These are phyloP conservation scores for Cariama cristata DNA, from an alignment of 2,113 vertebrate species.

Conservation along the genomic window DNA sequence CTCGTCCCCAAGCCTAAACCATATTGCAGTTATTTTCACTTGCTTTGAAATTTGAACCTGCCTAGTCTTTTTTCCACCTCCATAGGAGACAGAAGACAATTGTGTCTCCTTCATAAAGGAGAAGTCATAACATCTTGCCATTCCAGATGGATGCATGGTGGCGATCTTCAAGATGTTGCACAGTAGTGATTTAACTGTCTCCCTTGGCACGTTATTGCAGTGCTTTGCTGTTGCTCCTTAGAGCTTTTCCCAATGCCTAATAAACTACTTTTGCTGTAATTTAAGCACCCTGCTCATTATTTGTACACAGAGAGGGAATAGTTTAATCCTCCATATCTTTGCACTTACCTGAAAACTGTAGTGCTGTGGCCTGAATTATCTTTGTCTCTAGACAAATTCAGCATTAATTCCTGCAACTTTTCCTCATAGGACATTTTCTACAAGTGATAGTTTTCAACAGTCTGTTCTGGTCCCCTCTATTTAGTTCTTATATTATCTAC, in stretches of 20 bases:
- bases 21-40: neutral
- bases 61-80: neutral
- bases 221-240: neutral
- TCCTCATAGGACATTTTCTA: fast-evolving
- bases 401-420: neutral
- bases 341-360: neutral
- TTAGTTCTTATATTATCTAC: neutral
- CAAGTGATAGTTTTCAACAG: neutral
- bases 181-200: neutral
- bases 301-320: neutral
- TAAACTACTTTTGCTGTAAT: neutral
- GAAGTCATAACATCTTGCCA: neutral
- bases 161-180: fast-evolving
- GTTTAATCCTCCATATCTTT: neutral
- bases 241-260: neutral
- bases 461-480: neutral
- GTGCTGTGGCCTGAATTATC: fast-evolving
- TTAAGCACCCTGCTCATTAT: neutral
- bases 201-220: neutral
- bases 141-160: neutral
- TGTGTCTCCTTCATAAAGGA: neutral
- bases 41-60: neutral
- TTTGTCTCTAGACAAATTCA: neutral
- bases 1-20: no score
- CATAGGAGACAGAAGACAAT: neutral